These are phyloP conservation scores for Alectura lathami DNA, from an alignment of 2,113 vertebrate species.

Conservation along the genomic window DNA sequence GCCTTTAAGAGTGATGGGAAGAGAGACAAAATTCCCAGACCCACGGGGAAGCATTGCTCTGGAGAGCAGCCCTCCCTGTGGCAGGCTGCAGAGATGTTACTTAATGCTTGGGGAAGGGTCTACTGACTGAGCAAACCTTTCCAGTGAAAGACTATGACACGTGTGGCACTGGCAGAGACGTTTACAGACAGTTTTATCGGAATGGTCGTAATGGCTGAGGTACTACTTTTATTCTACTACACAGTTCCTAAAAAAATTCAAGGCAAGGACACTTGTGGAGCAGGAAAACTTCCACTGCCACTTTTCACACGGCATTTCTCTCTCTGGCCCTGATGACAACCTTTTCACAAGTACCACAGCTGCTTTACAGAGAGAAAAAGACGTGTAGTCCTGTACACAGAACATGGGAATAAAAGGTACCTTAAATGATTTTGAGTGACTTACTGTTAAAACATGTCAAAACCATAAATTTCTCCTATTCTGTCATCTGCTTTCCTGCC, in stretches of 20 bases:
- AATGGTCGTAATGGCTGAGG: background rate
- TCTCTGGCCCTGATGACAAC: slow-evolving; percentile 29
- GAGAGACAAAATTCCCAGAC: background rate
- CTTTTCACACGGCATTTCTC: background rate
- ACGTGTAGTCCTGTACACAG: background rate
- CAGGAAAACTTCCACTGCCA: background rate
- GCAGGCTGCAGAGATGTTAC: background rate
- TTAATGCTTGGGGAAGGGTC: background rate
- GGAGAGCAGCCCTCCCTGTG: background rate
- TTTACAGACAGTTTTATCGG: slow-evolving; percentile 1
- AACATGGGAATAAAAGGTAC: background rate
- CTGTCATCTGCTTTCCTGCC: background rate
- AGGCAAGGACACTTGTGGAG: background rate
- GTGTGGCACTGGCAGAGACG: background rate
- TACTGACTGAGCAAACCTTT: background rate
- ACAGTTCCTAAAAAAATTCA: background rate
- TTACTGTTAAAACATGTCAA: background rate
- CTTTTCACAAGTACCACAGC: slow-evolving; percentile 34
- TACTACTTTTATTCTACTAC: background rate
- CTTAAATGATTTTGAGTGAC: background rate
- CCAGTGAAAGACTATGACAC: background rate
- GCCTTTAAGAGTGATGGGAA: background rate
- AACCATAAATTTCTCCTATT: background rate
- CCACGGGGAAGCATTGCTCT: background rate
- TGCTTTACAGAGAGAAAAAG: background rate